phyloP scores from a whole-genome alignment of 2,888 invertebrate genomes.

The Salticus scenicus region DNA sequence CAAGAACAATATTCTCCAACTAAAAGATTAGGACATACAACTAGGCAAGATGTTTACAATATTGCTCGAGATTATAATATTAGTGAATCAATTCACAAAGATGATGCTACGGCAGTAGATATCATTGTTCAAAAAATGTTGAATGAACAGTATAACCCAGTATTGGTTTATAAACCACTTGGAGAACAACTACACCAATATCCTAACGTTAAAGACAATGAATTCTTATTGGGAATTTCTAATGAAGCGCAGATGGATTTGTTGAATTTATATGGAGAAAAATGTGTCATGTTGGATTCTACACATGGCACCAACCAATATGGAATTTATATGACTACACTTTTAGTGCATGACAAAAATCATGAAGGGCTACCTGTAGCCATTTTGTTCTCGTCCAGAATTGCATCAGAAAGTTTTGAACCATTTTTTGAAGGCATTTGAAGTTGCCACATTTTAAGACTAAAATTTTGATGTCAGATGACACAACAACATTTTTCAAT shows the following conservation, averaged over 20 bases:
- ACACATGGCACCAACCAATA: no score
- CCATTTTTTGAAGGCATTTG: neutral
- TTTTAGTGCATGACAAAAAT: no score
- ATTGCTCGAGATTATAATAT: neutral
- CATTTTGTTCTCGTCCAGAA: neutral
- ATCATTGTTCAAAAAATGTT: neutral
- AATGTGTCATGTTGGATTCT: no score
- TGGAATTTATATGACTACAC: no score
- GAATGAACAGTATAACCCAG: neutral
- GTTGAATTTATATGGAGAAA: neutral
- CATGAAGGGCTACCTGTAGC: no score
- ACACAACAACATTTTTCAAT: neutral
- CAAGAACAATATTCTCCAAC: no score
- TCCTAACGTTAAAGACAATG: neutral
- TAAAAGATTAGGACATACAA: neutral
- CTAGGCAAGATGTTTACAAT: neutral
- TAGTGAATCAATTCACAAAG: neutral
- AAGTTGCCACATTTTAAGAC: neutral
- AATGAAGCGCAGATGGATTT: neutral
- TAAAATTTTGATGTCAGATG: neutral
- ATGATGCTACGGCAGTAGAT: slow-evolving; percentile 15
- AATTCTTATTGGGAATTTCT: neutral
- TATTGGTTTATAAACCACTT: slow-evolving; percentile 17
- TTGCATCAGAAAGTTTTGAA: neutral
- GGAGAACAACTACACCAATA: neutral